Evolutionary conservation across 2,888 invertebrate genomes (phyloP), one percentile per base, ranked within the genome.

Genomic region (Brachypterus glaber): DNA sequence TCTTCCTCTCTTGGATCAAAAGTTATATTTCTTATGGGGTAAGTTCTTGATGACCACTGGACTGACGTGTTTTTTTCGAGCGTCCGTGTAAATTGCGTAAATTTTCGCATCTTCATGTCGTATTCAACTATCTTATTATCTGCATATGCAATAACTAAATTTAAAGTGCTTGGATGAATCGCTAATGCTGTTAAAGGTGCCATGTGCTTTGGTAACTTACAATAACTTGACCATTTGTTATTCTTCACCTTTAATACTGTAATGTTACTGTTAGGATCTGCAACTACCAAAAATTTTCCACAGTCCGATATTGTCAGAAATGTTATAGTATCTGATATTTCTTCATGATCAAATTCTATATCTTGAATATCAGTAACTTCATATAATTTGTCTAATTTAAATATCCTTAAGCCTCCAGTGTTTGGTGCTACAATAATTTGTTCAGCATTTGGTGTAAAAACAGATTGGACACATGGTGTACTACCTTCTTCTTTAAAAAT

Each of bases 121-220:
- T 82, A 90, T 60, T 91, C 89, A 26, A 84, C 65, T 41, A 90
- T 70, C 74, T 79, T 82, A 52, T 83, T 82, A 68, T 92, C 83
- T 1, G 85, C 73, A 65, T 89, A 90, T 2, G 76, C 76, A 7
- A 84, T 70, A 18, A 87, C 72, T 4, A 91, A 61, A 29, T 71
- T 71, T 3, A 74, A 70, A 2, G 65, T 64, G 5, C 60, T 60
- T 12, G 73, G 69, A 54, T 82, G 77, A 29, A 90, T 69, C 1
- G 77, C 72, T 47, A 91, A 53, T 0, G 88, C 83, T 0, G 84
- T 82, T 1, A 83, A 79, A 24, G 79, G 71, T 43, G 74, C 79
- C 8, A 67, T 64, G 56, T 85, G 82, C 17, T 69, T 76, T 0
- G 91, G 91, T 47, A 91, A 63, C 34, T 73, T 72, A 41, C 77